These are phyloP conservation scores for Calcarius lapponicus DNA, from an alignment of 2,797 vertebrate genomes.

Conservation along the genomic window DNA sequence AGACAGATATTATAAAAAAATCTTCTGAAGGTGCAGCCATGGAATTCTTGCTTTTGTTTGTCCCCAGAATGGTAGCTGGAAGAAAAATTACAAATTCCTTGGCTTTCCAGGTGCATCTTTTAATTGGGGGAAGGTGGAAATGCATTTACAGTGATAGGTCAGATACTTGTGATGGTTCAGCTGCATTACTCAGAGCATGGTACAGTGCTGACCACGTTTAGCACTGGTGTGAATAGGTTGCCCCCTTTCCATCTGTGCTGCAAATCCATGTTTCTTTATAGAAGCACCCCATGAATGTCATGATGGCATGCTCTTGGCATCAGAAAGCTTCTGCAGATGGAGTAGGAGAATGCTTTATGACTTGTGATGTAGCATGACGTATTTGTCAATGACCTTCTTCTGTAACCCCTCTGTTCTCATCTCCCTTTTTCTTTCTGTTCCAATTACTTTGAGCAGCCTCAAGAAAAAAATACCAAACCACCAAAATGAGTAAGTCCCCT, in stretches of 20 bases:
- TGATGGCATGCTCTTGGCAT: conserved; percentile 71
- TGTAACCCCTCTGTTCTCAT: conserved; percentile 82
- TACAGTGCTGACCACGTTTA: background rate
- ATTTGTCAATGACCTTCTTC: conserved; percentile 73
- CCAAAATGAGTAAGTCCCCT: conserved; percentile 96
- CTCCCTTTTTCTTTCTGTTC: conserved; percentile 86
- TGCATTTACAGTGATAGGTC: background rate
- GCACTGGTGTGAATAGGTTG: background rate
- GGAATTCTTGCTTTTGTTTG: background rate
- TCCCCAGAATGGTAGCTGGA: background rate
- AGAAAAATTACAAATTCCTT: background rate
- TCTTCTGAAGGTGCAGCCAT: background rate
- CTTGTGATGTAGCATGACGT: conserved; percentile 75
- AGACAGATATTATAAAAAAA: background rate
- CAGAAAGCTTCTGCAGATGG: conserved; percentile 51
- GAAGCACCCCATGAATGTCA: conserved; percentile 25
- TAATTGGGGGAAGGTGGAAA: background rate
- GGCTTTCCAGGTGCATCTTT: background rate
- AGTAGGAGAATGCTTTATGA: conserved; percentile 62
- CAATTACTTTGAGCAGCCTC: conserved; percentile 95
- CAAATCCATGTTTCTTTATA: background rate
- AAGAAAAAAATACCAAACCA: conserved; percentile 97
- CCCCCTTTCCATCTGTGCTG: conserved; percentile 26
- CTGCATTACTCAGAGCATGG: conserved; percentile 21
- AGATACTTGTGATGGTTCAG: background rate